Conservation (phyloP, 2,797 vertebrate species). For the Pelochelys cantorii region DNA sequence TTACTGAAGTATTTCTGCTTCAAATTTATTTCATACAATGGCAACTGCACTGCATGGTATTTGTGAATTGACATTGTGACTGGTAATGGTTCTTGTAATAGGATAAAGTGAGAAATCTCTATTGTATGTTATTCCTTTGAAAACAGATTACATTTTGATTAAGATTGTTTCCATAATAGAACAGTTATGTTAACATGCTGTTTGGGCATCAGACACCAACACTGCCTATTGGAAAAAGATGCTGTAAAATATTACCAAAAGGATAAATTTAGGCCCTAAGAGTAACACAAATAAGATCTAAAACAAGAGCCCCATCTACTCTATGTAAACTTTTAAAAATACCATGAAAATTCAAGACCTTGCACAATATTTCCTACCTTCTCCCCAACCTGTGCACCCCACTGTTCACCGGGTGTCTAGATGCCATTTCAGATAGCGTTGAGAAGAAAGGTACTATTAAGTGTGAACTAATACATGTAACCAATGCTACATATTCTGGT, state of each 20-base stretch:
- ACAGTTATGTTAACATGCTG: background rate
- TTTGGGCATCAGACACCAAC: background rate
- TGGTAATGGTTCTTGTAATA: background rate
- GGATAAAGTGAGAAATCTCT: background rate
- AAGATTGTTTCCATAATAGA: background rate
- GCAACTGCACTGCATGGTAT: background rate
- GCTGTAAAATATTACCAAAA: accelerated
- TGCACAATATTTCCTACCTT: background rate
- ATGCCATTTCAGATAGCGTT: background rate
- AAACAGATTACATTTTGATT: background rate
- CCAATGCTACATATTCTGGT: background rate
- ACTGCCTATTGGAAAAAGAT: accelerated
- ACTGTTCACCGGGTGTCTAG: background rate
- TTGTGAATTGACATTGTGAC: background rate
- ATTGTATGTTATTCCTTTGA: background rate
- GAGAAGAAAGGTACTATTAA: background rate
- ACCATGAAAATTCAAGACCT: background rate
- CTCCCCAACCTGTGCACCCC: no score
- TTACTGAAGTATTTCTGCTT: no score
- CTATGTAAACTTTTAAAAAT: background rate
- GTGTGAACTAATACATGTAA: background rate
- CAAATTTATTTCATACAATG: no score
- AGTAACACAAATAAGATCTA: background rate
- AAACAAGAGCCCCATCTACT: background rate
- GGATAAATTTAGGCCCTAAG: accelerated